Conservation (phyloP, 2,113 vertebrate genomes). For the Formicarius rufipectus region DNA sequence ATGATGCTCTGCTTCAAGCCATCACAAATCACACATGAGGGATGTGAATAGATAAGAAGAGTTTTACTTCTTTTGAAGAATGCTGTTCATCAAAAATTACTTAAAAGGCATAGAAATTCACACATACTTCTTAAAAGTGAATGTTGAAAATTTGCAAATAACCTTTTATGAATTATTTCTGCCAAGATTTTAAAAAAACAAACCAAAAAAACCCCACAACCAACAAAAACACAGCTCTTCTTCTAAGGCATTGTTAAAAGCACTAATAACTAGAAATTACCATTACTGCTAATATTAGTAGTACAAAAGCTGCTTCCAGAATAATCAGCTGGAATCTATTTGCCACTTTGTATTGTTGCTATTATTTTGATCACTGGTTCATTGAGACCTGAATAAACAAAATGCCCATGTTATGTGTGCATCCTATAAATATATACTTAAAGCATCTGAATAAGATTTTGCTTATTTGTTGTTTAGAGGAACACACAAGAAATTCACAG, state of each 20-base stretch:
- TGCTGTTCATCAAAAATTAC: not conserved
- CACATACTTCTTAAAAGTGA: not conserved
- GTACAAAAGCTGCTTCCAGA: not conserved
- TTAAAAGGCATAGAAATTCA: not conserved
- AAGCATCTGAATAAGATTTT: not conserved
- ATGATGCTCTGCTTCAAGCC: not conserved
- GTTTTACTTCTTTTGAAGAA: not conserved
- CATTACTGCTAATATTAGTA: not conserved
- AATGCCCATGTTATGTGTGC: not conserved
- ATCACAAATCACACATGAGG: accelerated
- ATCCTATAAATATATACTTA: not conserved
- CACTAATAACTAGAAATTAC: not conserved
- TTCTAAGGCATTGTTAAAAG: not conserved
- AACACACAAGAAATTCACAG: not conserved
- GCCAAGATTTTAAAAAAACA: not conserved
- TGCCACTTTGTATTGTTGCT: not conserved
- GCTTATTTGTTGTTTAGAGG: not conserved
- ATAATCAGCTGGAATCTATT: not conserved
- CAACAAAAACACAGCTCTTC: accelerated
- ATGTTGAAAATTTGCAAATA: not conserved
- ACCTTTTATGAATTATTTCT: not conserved
- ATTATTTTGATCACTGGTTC: not conserved
- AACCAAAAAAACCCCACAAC: too few species aligned
- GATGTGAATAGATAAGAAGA: not conserved
- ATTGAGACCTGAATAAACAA: not conserved